Conservation (phyloP, 1,140 invertebrate genomes). For the Anastatus disparis region DNA sequence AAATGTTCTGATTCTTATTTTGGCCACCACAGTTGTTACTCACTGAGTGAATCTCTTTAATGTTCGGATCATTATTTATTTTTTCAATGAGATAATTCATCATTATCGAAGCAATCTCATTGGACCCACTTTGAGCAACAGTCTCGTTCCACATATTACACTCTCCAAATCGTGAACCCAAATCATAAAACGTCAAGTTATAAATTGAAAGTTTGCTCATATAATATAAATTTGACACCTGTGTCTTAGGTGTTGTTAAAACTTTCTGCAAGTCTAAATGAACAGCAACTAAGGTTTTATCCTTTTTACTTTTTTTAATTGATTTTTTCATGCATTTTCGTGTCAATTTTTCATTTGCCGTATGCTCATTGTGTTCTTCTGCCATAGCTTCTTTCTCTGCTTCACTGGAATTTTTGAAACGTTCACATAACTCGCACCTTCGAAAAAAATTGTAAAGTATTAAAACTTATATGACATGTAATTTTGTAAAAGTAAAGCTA, state of each 20-base stretch:
- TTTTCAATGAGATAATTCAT: too few relatives aligned
- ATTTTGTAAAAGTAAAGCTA: too few relatives aligned
- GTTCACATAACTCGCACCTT: background rate
- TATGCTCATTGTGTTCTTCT: background rate
- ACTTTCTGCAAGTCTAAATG: constrained; percentile 13
- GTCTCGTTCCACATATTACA: constrained; percentile 5
- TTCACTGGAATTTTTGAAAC: background rate
- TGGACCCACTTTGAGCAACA: too few relatives aligned
- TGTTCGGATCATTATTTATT: too few relatives aligned
- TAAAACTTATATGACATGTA: background rate
- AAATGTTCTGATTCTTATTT: too few relatives aligned
- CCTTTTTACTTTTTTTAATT: background rate
- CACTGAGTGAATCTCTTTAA: too few relatives aligned
- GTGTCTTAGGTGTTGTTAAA: constrained; percentile 6
- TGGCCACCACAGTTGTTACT: too few relatives aligned
- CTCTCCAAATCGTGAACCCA: background rate
- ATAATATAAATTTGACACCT: background rate
- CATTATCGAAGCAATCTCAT: too few relatives aligned
- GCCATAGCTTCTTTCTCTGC: background rate
- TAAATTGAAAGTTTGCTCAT: background rate
- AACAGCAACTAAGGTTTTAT: background rate
- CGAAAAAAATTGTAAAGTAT: background rate
- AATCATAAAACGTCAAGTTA: background rate
- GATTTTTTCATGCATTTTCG: background rate
- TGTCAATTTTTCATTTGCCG: background rate